These are phyloP conservation scores for Dolichotis patagonum DNA, from an alignment of 2,113 vertebrate genomes.

Conservation along the genomic window DNA sequence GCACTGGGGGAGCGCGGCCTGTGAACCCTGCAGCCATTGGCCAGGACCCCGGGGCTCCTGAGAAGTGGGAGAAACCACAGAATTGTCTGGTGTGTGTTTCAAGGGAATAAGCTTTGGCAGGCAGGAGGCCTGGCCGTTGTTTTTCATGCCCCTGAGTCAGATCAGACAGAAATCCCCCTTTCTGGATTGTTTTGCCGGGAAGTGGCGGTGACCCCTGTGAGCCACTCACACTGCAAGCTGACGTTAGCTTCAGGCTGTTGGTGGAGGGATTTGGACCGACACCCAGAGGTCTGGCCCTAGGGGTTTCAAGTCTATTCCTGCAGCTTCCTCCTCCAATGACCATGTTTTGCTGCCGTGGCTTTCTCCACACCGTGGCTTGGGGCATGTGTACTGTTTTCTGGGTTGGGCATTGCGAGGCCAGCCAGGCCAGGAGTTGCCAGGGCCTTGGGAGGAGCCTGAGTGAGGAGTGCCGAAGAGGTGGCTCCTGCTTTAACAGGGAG, in stretches of 20 bases:
- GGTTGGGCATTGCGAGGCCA: fast-evolving
- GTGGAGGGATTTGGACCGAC: not conserved
- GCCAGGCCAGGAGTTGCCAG: not conserved
- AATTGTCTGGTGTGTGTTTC: not conserved
- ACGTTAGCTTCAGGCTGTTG: not conserved
- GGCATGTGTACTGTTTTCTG: fast-evolving
- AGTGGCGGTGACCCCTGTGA: not conserved
- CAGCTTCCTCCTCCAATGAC: not conserved
- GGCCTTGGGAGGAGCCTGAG: not conserved
- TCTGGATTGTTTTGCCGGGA: not conserved
- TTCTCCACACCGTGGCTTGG: not conserved
- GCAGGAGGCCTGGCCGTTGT: not conserved
- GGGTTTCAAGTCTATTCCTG: not conserved
- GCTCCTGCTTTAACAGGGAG: not conserved
- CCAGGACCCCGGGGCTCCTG: not conserved
- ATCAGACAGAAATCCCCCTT: fast-evolving
- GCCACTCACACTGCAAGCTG: fast-evolving
- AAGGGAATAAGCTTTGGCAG: not conserved
- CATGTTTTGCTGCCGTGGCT: fast-evolving
- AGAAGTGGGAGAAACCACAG: fast-evolving
- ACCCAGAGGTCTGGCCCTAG: not conserved
- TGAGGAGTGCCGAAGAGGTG: fast-evolving
- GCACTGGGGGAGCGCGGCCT: not conserved
- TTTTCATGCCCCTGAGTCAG: fast-evolving
- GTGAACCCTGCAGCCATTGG: not conserved